Base-by-base conservation (phyloP, 2,113 vertebrate species). In the Apeltes quadracus region DNA sequence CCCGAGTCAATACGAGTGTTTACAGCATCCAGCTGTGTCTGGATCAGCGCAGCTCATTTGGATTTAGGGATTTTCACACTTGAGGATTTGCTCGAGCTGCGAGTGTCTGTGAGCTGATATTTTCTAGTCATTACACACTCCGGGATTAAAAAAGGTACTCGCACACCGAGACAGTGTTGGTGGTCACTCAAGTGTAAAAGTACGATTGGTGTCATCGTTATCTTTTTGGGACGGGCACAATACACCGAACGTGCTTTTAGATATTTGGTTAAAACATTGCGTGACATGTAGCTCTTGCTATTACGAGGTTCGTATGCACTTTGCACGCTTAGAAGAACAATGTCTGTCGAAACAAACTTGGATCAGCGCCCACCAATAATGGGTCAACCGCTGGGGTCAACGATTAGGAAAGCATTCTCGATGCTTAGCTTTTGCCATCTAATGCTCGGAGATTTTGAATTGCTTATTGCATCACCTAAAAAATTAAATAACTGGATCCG, bases 31-130 rank as follows among this genome's bases (percentile, higher is more conserved):
- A 53, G 25, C 58, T 36, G 13, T 23, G 64, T 32, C 63, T 20
- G 32, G 34, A 54, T 75, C 57, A 11, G 62, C n/a, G 58, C 7
- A 29, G 20, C 67, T 67, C 63, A 59, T 62, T 61, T 7, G 54
- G 59, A 69, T 79, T 41, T 46, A 10, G 3, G 51, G 44, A 76
- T 68, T 82, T 76, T 71, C 46, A 29, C 32, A 23, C 32, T 38
- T 22, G 58, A 1, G 10, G 70, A 51, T 76, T 80, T 81, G 22
- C 39, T 68, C 34, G 14, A 81, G 22, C 55, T 25, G 36, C 7
- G 54, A 63, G 43, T 2, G 1, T 58, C 43, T 78, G 41, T 14
- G 59, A 75, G 43, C 39, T 36, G 62, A 82, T 53, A 74, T 44
- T 25, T 43, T 41, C 25, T 2, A 32, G 63, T 58, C 51, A 66